phyloP scores from a whole-genome alignment of 1,140 invertebrate genomes.

The Zaprionus ghesquierei region DNA sequence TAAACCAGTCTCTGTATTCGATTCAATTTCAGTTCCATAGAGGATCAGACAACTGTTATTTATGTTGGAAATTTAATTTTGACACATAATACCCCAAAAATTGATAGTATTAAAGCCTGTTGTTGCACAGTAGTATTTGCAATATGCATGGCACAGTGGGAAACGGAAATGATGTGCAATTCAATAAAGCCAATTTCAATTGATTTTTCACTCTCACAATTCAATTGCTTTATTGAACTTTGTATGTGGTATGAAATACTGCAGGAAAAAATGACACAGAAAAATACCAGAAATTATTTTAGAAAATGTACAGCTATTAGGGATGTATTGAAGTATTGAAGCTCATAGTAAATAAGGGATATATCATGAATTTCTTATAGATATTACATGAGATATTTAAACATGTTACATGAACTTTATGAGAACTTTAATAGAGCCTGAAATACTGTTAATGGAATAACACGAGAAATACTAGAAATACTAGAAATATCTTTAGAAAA shows the following conservation, averaged over 20 bases:
- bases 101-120: not conserved
- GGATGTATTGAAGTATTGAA: not conserved
- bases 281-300: not conserved
- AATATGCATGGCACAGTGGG: not conserved
- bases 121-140: not conserved
- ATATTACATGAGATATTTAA: too few species aligned
- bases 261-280: not conserved
- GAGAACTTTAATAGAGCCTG: too few species aligned
- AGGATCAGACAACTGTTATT: constrained; percentile 51
- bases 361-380: too few species aligned
- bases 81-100: not conserved
- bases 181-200: not conserved
- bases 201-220: not conserved
- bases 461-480: too few species aligned
- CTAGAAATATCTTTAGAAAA: too few species aligned
- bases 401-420: too few species aligned
- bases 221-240: not conserved
- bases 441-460: too few species aligned
- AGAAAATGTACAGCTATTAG: not conserved
- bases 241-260: not conserved
- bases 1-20: constrained; percentile 27
- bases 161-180: not conserved
- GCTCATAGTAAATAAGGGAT: too few species aligned
- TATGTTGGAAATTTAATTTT: constrained; percentile 22
- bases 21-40: constrained; percentile 16